These are phyloP conservation scores for Asbolus verrucosus DNA, from an alignment of 1,140 invertebrate genomes.

Conservation along the genomic window DNA sequence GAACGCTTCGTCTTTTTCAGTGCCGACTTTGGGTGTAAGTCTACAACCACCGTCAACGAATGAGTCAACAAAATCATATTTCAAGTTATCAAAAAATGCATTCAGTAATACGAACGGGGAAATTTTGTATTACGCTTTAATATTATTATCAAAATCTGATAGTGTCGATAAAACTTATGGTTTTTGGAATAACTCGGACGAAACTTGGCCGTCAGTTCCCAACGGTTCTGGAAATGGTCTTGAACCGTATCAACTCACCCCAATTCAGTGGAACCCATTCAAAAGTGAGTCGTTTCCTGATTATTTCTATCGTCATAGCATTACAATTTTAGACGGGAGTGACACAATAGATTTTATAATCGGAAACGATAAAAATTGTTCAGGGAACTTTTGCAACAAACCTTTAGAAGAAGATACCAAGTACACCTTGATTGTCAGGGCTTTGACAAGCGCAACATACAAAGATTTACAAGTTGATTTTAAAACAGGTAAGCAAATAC, in stretches of 20 bases:
- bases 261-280: slow-evolving; percentile 62
- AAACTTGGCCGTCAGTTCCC: slow-evolving; percentile 20
- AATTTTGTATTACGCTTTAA: slow-evolving; percentile 51
- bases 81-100: slow-evolving; percentile 47
- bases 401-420: slow-evolving; percentile 66
- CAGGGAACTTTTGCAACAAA: slow-evolving; percentile 67
- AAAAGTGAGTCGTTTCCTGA: slow-evolving; percentile 39
- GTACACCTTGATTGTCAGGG: slow-evolving; percentile 69
- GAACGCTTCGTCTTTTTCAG: neutral
- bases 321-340: slow-evolving; percentile 46
- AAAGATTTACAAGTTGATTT: slow-evolving; percentile 64
- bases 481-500: slow-evolving; percentile 62
- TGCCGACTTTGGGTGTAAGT: slow-evolving; percentile 17
- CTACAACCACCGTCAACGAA: slow-evolving; percentile 5
- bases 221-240: too few species aligned
- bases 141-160: neutral
- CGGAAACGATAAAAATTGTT: slow-evolving; percentile 57
- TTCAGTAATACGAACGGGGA: slow-evolving; percentile 50
- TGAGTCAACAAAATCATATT: slow-evolving; percentile 31
- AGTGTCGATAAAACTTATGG: slow-evolving; percentile 40
- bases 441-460: slow-evolving; percentile 66
- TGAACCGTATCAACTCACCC: slow-evolving; percentile 62
- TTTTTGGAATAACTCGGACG: slow-evolving; percentile 15
- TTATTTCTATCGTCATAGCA: neutral
- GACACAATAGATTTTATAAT: slow-evolving; percentile 56